Evolutionary conservation across 2,797 vertebrate genomes (phyloP).

Genomic region (Xiphophorus birchmanni): DNA sequence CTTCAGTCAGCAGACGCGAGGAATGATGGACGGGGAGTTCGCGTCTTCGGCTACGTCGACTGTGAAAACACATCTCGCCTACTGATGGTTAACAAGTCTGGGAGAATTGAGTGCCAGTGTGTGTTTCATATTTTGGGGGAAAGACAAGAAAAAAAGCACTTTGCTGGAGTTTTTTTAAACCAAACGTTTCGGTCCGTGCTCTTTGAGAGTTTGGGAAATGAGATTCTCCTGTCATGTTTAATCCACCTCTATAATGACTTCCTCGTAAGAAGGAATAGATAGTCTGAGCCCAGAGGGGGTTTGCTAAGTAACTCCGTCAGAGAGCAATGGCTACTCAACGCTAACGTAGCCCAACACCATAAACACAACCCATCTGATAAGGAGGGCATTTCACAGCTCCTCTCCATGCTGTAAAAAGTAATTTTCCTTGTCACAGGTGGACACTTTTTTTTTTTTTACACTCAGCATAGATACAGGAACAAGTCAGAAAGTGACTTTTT

Average conservation of each 20-base stretch:
- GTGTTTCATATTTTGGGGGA: constrained; percentile 49
- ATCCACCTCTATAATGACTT: constrained; percentile 76
- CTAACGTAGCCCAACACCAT: constrained; percentile 52
- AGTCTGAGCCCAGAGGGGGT: constrained; percentile 53
- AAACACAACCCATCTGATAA: constrained; percentile 56
- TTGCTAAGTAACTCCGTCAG: constrained; percentile 68
- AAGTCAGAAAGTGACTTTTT: not conserved
- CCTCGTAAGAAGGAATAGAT: constrained; percentile 61
- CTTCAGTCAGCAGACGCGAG: constrained; percentile 26
- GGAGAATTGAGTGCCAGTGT: constrained; percentile 52
- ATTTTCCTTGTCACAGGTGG: constrained; percentile 37
- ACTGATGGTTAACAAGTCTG: constrained; percentile 37
- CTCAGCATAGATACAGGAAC: constrained; percentile 3
- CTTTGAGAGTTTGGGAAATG: constrained; percentile 64
- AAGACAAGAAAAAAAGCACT: not conserved
- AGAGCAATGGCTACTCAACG: constrained; percentile 51
- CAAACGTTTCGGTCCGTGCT: constrained; percentile 46
- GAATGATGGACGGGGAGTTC: not conserved
- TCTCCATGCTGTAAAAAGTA: constrained; percentile 32
- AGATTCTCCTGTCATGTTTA: constrained; percentile 70
- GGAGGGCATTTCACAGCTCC: constrained; percentile 31
- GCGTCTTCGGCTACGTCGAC: constrained; percentile 1
- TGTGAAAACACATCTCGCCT: constrained; percentile 35
- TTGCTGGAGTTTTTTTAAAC: constrained; percentile 53
- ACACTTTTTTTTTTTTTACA: constrained; percentile 7